These are phyloP conservation scores for Microplitis manilae DNA, from an alignment of 2,888 invertebrate species.

Conservation along the genomic window DNA sequence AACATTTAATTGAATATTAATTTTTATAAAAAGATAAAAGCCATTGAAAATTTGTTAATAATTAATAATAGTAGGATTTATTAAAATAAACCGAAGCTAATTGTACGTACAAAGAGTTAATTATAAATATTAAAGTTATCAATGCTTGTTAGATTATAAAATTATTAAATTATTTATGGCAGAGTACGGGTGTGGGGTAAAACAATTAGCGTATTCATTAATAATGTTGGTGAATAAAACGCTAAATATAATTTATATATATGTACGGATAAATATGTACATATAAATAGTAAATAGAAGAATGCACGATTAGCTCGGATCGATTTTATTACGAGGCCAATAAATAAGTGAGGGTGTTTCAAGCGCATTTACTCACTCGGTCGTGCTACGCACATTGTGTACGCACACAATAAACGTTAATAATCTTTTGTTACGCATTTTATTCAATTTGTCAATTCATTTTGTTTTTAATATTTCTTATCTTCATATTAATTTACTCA, in stretches of 20 bases:
- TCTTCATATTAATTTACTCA: not conserved
- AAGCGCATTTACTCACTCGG: slow-evolving; percentile 29
- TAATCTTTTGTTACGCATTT: slow-evolving; percentile 30
- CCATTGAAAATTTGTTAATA: not conserved
- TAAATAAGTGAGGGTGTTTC: slow-evolving; percentile 24
- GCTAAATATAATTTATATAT: not conserved
- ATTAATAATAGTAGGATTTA: not conserved
- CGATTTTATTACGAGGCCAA: slow-evolving; percentile 41
- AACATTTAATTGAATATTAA: not conserved
- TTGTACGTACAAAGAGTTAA: slow-evolving; percentile 1
- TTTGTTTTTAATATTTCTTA: not conserved
- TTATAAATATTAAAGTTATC: slow-evolving; percentile 14
- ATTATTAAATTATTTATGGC: slow-evolving; percentile 16
- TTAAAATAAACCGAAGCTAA: not conserved
- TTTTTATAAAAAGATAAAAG: not conserved
- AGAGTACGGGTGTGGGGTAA: slow-evolving; percentile 8
- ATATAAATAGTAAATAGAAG: slow-evolving; percentile 16
- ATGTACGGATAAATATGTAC: not conserved
- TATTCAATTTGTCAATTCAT: slow-evolving; percentile 21
- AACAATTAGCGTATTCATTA: slow-evolving; percentile 60
- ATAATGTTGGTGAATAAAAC: slow-evolving; percentile 59
- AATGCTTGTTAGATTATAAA: slow-evolving; percentile 10
- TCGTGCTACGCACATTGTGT: slow-evolving; percentile 18
- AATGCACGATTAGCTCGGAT: slow-evolving; percentile 47
- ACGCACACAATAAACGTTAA: slow-evolving; percentile 23